Evolutionary conservation across 2,888 invertebrate species (phyloP), one percentile per base, ranked within the genome.

Genomic region (Thera britannica): DNA sequence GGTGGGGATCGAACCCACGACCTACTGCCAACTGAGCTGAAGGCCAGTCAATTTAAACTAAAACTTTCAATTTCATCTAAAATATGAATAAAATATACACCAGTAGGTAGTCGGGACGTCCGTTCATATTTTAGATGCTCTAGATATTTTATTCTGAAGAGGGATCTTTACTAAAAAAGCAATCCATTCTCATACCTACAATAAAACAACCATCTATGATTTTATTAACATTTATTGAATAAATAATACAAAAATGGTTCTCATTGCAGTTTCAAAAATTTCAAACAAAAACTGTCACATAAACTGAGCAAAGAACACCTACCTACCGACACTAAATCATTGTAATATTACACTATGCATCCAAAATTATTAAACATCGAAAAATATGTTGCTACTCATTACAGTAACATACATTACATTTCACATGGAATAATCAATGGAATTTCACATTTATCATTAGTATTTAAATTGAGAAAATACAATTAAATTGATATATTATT

Each of bases 211-310:
- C 51, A 60, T 65, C 35, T 44, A 78, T 89, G 92, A 92, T 92
- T 93, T 92, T 92, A 92, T 92, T 91, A 93, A 93, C 93, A 93
- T 93, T 92, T 93, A 93, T 92, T 92, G 91, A 92, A 92, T 92
- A 92, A 92, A 92, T 92, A 91, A 92, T 92, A 92, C 90, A 92
- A 92, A 92, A 91, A 85, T 89, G 88, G 86, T 90, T 90, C 89
- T 85, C 86, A 82, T 87, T 89, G 87, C 84, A 88, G 83, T 87
- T 85, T 86, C 84, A 77, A 84, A 82, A 88, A 87, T 87, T 88
- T 83, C 77, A 86, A 89, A 88, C 85, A 83, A 79, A 88, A 79
- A 84, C 80, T 80, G 82, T 82, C 82, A 84, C 82, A 89, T 83
- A 83, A 81, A 89, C 88, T 90, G 92, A 92, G 89, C 91, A 89